These are phyloP conservation scores for Epinephelus fuscoguttatus DNA, from an alignment of 2,113 vertebrate genomes.

Conservation along the genomic window DNA sequence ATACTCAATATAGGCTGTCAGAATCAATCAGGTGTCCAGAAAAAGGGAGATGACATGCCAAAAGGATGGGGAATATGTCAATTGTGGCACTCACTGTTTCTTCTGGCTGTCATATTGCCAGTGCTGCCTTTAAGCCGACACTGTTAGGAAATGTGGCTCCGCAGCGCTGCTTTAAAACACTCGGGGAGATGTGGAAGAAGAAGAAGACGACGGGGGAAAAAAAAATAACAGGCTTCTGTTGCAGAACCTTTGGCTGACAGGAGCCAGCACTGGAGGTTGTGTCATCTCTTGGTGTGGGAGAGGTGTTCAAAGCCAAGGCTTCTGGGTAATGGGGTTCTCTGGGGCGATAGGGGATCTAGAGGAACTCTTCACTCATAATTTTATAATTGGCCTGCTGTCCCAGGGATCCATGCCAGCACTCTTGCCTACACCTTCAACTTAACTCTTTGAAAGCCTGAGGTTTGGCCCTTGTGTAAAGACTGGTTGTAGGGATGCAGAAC, in stretches of 20 bases:
- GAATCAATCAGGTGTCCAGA: constrained; percentile 91
- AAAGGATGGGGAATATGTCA: constrained; percentile 87
- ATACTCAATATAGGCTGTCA: constrained; percentile 94
- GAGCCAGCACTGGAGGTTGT: constrained; percentile 78
- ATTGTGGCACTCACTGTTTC: constrained; percentile 81
- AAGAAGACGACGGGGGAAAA: constrained; percentile 5
- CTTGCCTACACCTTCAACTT: constrained; percentile 74
- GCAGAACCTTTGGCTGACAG: constrained; percentile 80
- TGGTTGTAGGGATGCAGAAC: constrained; percentile 14
- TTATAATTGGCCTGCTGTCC: constrained; percentile 80
- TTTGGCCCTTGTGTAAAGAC: constrained; percentile 48
- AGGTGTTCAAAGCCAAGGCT: constrained; percentile 83
- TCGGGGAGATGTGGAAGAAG: constrained; percentile 60
- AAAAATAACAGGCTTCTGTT: constrained; percentile 69
- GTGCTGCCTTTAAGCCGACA: constrained; percentile 76
- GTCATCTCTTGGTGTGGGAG: constrained; percentile 76
- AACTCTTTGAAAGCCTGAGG: constrained; percentile 66
- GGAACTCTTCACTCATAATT: constrained; percentile 83
- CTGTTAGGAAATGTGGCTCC: constrained; percentile 71
- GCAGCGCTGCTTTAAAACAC: constrained; percentile 70
- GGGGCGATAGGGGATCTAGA: constrained; percentile 61
- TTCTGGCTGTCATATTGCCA: constrained; percentile 91
- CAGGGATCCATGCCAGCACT: constrained; percentile 57
- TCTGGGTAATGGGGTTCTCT: constrained; percentile 78
- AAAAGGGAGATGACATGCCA: constrained; percentile 85